Percentiles rank a stretch among this genome's conserved stretches.
phyloP scores from a whole-genome alignment of 2,888 invertebrate genomes.

The Rhagonycha lutea region DNA sequence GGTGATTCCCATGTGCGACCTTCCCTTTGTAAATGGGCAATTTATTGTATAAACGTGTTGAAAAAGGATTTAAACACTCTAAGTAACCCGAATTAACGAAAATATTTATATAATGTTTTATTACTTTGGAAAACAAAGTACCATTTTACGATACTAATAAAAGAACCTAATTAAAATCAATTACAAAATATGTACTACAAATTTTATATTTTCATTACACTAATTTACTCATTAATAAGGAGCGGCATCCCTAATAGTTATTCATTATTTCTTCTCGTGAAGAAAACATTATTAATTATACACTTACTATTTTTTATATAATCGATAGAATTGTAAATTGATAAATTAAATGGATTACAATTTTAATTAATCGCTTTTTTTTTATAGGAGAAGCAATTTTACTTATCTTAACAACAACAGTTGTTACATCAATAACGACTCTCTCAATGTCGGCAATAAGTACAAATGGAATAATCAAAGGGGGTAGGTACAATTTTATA shows the following conservation, averaged over 20 bases:
- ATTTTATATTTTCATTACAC: neutral
- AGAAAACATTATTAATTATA: too few species aligned
- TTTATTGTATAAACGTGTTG: too few species aligned
- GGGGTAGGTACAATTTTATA: slow-evolving; percentile 64
- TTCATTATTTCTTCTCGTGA: neutral
- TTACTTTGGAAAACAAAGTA: neutral
- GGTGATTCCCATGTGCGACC: too few species aligned
- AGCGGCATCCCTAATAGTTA: neutral
- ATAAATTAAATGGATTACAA: neutral
- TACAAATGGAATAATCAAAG: slow-evolving; percentile 97
- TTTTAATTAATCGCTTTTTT: slow-evolving; percentile 27
- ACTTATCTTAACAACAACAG: slow-evolving; percentile 79
- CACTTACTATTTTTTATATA: neutral
- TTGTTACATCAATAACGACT: slow-evolving; percentile 89
- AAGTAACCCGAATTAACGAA: too few species aligned
- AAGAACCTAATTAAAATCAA: neutral
- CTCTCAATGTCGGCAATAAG: slow-evolving; percentile 98
- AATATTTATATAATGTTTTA: too few species aligned
- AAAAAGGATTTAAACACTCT: too few species aligned
- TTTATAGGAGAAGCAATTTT: slow-evolving; percentile 72
- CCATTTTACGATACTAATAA: neutral
- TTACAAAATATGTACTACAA: neutral
- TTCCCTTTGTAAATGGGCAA: too few species aligned
- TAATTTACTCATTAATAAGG: neutral
- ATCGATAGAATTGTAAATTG: too few species aligned